phyloP scores from a whole-genome alignment of 2,113 vertebrate species.

The Diphyllodes magnificus region DNA sequence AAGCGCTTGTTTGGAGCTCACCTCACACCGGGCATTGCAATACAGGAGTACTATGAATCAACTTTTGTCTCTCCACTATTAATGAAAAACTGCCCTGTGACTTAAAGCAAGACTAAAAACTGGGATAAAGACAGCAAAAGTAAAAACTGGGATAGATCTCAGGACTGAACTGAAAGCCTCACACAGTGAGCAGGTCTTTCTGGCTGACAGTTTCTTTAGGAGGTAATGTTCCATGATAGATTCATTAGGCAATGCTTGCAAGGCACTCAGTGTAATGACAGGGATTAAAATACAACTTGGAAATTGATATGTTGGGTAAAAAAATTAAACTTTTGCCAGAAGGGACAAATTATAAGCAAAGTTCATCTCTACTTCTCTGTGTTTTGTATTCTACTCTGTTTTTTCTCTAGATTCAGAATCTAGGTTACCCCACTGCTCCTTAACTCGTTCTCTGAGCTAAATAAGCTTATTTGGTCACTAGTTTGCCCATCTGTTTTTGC shows the following conservation, averaged over 20 bases:
- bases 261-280: not conserved
- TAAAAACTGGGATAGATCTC: not conserved
- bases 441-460: not conserved
- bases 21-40: not conserved
- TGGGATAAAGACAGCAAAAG: not conserved
- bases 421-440: not conserved
- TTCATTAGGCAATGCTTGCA: not conserved
- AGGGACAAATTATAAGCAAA: not conserved
- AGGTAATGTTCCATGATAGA: not conserved
- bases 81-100: not conserved
- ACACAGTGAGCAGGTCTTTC: not conserved
- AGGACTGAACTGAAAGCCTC: not conserved
- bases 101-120: not conserved
- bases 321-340: not conserved
- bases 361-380: not conserved
- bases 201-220: not conserved
- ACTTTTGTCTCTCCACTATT: not conserved
- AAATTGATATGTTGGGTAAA: not conserved
- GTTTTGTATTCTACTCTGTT: not conserved
- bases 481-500: not conserved
- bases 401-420: not conserved
- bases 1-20: not conserved
- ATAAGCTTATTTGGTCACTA: not conserved
- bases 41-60: not conserved
- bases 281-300: not conserved